A percentile compares a stretch with the other conserved stretches of the same genome.
phyloP scores from a whole-genome alignment of 2,888 invertebrate genomes.

The Melinaea menophilus region DNA sequence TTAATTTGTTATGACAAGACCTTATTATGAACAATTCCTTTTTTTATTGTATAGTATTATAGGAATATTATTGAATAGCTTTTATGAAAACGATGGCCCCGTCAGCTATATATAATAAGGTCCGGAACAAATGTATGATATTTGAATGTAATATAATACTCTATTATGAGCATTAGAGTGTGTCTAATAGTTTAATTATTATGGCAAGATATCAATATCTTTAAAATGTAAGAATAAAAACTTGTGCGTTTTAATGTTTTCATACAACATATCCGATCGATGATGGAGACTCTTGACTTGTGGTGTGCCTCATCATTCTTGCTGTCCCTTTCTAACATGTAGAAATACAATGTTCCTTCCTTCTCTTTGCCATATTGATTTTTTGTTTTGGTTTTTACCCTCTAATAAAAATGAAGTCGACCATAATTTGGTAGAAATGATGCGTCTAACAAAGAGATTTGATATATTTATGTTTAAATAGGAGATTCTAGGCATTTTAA shows the following conservation, averaged over 20 bases:
- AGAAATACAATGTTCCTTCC: conserved; percentile 61
- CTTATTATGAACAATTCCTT: conserved; percentile 54
- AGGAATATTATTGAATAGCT: conserved; percentile 29
- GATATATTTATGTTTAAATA: conserved; percentile 6
- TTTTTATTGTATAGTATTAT: conserved; percentile 34
- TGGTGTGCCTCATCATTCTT: conserved; percentile 58
- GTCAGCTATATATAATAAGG: conserved; percentile 14
- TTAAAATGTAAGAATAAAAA: conserved; percentile 6
- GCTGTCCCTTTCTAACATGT: conserved; percentile 59
- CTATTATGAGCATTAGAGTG: not conserved
- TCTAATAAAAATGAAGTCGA: conserved; percentile 35
- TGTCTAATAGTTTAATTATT: not conserved
- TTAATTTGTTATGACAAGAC: conserved; percentile 75
- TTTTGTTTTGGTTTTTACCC: conserved; percentile 53
- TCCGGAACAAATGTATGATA: conserved; percentile 42
- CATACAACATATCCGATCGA: conserved; percentile 59
- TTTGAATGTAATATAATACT: conserved; percentile 48
- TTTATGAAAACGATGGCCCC: conserved; percentile 14
- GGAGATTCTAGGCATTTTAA: too few relatives aligned
- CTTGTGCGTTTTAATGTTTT: conserved; percentile 28
- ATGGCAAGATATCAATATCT: not conserved
- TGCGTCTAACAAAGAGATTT: not conserved
- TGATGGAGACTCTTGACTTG: conserved; percentile 72
- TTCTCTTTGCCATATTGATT: conserved; percentile 73
- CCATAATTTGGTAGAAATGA: conserved; percentile 23